phyloP scores from a whole-genome alignment of 2,797 vertebrate species.

The Parotocinclus haroldoi region DNA sequence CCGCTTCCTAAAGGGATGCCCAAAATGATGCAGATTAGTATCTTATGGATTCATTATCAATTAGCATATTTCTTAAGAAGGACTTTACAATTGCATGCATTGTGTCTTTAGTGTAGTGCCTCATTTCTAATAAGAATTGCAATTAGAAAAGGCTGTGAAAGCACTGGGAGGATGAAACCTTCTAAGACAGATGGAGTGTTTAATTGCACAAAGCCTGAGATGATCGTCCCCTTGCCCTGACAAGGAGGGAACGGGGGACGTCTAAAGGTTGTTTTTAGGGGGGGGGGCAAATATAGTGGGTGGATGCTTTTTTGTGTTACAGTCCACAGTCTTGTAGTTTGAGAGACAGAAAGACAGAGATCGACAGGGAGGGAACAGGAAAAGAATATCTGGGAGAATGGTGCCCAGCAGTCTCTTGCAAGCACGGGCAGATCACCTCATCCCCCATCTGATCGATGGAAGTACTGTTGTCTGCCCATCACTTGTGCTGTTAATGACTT shows the following conservation, averaged over 20 bases:
- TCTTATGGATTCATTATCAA: slow-evolving; percentile 50
- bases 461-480: slow-evolving; percentile 68
- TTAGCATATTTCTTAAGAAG: slow-evolving; percentile 43
- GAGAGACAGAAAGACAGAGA: slow-evolving; percentile 9
- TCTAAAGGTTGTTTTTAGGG: slow-evolving; percentile 17
- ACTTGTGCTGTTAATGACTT: slow-evolving; percentile 81
- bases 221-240: slow-evolving; percentile 58
- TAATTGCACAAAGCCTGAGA: slow-evolving; percentile 70
- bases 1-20: slow-evolving; percentile 36
- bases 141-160: slow-evolving; percentile 63
- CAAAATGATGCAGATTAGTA: slow-evolving; percentile 46
- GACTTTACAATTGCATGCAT: slow-evolving; percentile 51
- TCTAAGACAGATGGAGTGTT: slow-evolving; percentile 80
- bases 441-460: slow-evolving; percentile 74
- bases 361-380: slow-evolving; percentile 7
- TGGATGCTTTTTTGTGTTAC: slow-evolving; percentile 46
- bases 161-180: slow-evolving; percentile 55
- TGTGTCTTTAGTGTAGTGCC: slow-evolving; percentile 49
- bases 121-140: slow-evolving; percentile 57
- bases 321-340: slow-evolving; percentile 64
- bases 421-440: slow-evolving; percentile 72
- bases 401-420: slow-evolving; percentile 63
- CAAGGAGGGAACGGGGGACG: slow-evolving; percentile 25
- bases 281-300: slow-evolving; percentile 31
- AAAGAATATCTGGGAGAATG: slow-evolving; percentile 40